phyloP scores from a whole-genome alignment of 2,113 vertebrate genomes.

The Dryoscopus gambensis region DNA sequence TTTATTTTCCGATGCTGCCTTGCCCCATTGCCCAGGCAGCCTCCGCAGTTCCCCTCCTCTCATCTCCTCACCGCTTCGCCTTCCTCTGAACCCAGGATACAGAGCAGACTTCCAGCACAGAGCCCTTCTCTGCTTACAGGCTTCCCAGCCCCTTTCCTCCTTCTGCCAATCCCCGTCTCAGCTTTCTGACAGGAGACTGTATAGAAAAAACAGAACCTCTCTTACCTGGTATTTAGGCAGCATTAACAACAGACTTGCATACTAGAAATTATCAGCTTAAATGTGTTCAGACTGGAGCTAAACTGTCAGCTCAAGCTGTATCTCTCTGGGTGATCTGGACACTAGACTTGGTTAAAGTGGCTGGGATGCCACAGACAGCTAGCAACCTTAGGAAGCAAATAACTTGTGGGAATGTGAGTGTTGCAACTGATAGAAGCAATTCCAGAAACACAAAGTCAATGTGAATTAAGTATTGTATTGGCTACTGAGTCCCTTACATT shows the following conservation, averaged over 20 bases:
- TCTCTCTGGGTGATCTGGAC: background rate
- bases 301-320: background rate
- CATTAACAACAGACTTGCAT: background rate
- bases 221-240: background rate
- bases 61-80: constrained; percentile 16
- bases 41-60: constrained; percentile 20
- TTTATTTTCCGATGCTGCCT: background rate
- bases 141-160: background rate
- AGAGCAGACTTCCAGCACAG: background rate
- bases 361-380: background rate
- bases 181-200: background rate
- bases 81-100: constrained; percentile 38
- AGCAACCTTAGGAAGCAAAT: background rate
- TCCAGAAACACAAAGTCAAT: background rate
- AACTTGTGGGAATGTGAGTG: background rate
- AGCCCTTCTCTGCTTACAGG: background rate
- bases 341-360: background rate
- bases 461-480: background rate
- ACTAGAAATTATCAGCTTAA: background rate
- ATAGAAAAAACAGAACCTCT: background rate
- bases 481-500: background rate
- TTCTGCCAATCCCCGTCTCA: background rate
- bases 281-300: background rate
- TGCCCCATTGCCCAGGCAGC: constrained; percentile 27
- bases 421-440: background rate